Conservation (phyloP, 2,113 vertebrate species). For the Tenrec ecaudatus region DNA sequence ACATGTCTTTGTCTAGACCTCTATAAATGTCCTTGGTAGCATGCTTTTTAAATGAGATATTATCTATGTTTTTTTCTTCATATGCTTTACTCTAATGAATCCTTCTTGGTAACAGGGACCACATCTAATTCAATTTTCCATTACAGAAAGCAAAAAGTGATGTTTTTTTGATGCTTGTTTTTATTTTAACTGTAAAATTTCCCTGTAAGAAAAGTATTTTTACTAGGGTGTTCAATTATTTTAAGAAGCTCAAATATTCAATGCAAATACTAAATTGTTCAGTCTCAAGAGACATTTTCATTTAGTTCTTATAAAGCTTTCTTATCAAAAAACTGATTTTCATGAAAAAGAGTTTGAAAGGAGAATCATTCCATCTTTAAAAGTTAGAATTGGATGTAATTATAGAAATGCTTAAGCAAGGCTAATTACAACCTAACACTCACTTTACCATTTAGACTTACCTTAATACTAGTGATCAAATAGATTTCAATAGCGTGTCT, state of each 20-base stretch:
- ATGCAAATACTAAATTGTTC: neutral
- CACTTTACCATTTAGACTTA: neutral
- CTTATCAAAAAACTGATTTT: neutral
- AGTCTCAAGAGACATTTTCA: slow-evolving; percentile 16
- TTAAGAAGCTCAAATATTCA: rapidly evolving
- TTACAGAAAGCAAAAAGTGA: neutral
- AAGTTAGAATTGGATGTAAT: slow-evolving; percentile 62
- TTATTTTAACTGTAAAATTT: neutral
- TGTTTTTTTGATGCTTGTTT: neutral
- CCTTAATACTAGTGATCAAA: slow-evolving; percentile 47
- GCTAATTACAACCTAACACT: slow-evolving; percentile 45
- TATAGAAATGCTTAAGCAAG: slow-evolving; percentile 48
- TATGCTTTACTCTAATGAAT: neutral
- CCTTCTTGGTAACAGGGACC: too few relatives aligned
- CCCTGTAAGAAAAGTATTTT: neutral
- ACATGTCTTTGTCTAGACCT: too few relatives aligned
- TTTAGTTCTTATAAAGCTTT: slow-evolving; percentile 24
- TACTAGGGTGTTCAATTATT: neutral
- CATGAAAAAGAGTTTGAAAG: slow-evolving; percentile 50
- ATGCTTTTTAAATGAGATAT: too few relatives aligned
- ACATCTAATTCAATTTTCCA: neutral
- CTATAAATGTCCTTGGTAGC: too few relatives aligned
- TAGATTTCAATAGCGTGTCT: slow-evolving; percentile 59
- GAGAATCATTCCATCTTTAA: slow-evolving; percentile 26
- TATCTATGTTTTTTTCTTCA: too few relatives aligned